Percentiles rank a stretch among this genome's conserved stretches.
Evolutionary conservation across 2,888 invertebrate species (phyloP).

Genomic region (Athalia rosae): DNA sequence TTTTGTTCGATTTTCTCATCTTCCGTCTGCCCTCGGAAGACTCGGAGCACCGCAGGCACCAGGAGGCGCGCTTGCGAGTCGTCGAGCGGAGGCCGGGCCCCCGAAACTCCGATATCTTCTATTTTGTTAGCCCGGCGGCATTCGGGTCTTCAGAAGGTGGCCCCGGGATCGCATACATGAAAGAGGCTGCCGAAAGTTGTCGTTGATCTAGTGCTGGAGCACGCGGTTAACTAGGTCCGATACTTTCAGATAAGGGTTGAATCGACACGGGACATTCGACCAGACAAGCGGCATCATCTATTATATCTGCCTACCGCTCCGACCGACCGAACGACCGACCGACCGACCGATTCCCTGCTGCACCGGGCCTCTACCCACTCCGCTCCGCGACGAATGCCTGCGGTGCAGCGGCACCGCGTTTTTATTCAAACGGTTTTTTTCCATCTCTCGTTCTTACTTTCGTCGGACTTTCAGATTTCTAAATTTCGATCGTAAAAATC

Average conservation of each 20-base stretch:
- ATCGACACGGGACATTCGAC: conserved; percentile 47
- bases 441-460: too few relatives aligned
- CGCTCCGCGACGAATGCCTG: conserved; percentile 4
- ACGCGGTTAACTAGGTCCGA: conserved; percentile 69
- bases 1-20: conserved; percentile 65
- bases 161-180: conserved; percentile 66
- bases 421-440: too few relatives aligned
- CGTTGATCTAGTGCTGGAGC: conserved; percentile 71
- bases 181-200: conserved; percentile 70
- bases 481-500: too few relatives aligned
- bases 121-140: conserved; percentile 64
- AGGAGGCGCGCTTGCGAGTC: conserved; percentile 23
- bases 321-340: conserved; percentile 54
- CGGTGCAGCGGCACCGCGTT: not conserved
- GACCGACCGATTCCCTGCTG: conserved; percentile 26
- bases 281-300: conserved; percentile 62
- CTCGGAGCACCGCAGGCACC: conserved; percentile 41
- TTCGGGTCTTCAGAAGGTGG: conserved; percentile 62
- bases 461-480: too few relatives aligned
- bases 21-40: conserved; percentile 47
- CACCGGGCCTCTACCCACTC: too few relatives aligned
- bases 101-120: conserved; percentile 59
- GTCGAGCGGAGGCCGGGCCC: conserved; percentile 44
- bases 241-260: conserved; percentile 65
- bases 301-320: conserved; percentile 60